phyloP scores from a whole-genome alignment of 2,888 invertebrate species.

The Apodemia zela region DNA sequence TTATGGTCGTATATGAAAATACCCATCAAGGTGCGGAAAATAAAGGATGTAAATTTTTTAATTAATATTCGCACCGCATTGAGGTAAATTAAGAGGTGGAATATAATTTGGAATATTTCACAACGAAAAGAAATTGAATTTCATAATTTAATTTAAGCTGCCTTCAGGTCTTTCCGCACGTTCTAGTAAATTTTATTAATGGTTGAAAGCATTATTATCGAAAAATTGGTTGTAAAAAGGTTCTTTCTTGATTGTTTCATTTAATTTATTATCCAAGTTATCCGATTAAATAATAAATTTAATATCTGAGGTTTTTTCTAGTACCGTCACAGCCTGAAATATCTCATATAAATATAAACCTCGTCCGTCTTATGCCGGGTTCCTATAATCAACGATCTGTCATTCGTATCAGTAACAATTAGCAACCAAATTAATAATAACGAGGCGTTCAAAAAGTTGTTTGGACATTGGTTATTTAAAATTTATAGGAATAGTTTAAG shows the following conservation, averaged over 20 bases:
- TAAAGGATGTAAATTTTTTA: constrained; percentile 28
- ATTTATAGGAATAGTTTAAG: too few relatives aligned
- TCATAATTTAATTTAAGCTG: constrained; percentile 13
- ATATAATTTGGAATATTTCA: constrained; percentile 28
- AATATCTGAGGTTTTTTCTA: too few relatives aligned
- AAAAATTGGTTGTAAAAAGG: background rate
- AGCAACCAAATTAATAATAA: too few relatives aligned
- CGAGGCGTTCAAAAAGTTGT: too few relatives aligned
- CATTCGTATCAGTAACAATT: too few relatives aligned
- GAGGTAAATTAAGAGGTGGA: constrained; percentile 25
- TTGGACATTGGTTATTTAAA: too few relatives aligned
- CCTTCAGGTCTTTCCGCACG: background rate
- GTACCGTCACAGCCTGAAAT: too few relatives aligned
- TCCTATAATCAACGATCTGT: too few relatives aligned
- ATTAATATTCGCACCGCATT: constrained; percentile 31
- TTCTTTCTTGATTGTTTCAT: background rate
- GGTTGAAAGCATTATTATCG: background rate
- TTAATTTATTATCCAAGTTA: too few relatives aligned
- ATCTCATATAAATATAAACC: too few relatives aligned
- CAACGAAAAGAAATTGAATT: constrained; percentile 27
- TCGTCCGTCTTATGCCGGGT: too few relatives aligned
- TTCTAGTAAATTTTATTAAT: constrained; percentile 4
- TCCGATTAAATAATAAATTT: too few relatives aligned
- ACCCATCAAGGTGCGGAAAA: constrained; percentile 2
- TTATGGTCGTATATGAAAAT: background rate